A percentile compares a stretch with the other conserved stretches of the same genome.
These are phyloP conservation scores for Oegoconia quadripuncta DNA, from an alignment of 2,888 invertebrate species.

Conservation along the genomic window DNA sequence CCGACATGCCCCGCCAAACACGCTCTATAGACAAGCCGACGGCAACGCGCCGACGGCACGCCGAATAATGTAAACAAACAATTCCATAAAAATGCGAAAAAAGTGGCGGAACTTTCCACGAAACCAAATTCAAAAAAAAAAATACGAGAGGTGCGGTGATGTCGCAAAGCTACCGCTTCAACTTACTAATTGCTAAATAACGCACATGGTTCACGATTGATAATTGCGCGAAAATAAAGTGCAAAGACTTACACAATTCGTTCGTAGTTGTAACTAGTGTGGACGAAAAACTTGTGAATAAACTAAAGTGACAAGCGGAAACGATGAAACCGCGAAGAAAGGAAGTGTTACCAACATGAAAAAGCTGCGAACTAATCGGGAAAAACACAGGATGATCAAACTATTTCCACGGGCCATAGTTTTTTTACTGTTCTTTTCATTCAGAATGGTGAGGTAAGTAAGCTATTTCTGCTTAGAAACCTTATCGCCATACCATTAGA, in stretches of 20 bases:
- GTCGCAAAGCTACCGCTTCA: too few species aligned
- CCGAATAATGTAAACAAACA: slow-evolving; percentile 51
- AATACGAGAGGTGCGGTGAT: slow-evolving; percentile 20
- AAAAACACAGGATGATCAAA: slow-evolving; percentile 63
- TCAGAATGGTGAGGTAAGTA: slow-evolving; percentile 66
- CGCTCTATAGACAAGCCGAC: slow-evolving; percentile 58
- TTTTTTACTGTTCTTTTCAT: slow-evolving; percentile 57
- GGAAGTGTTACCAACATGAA: slow-evolving; percentile 74
- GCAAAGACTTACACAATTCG: slow-evolving; percentile 3
- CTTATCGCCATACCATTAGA: slow-evolving; percentile 6
- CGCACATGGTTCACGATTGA: slow-evolving; percentile 24
- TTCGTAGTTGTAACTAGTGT: background rate
- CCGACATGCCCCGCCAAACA: slow-evolving; percentile 49
- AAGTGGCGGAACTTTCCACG: slow-evolving; percentile 31
- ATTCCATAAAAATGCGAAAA: slow-evolving; percentile 40
- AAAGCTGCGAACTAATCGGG: slow-evolving; percentile 40
- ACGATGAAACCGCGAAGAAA: slow-evolving; percentile 61
- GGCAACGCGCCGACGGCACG: slow-evolving; percentile 55
- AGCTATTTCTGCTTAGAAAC: slow-evolving; percentile 4
- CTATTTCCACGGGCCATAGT: slow-evolving; percentile 53
- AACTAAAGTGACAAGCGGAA: slow-evolving; percentile 47
- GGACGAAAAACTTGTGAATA: slow-evolving; percentile 8
- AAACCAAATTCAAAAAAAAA: slow-evolving; percentile 28
- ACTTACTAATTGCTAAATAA: too few species aligned
- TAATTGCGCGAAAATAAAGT: slow-evolving; percentile 5